phyloP scores from a whole-genome alignment of 1,140 invertebrate species.

The Galendromus occidentalis region DNA sequence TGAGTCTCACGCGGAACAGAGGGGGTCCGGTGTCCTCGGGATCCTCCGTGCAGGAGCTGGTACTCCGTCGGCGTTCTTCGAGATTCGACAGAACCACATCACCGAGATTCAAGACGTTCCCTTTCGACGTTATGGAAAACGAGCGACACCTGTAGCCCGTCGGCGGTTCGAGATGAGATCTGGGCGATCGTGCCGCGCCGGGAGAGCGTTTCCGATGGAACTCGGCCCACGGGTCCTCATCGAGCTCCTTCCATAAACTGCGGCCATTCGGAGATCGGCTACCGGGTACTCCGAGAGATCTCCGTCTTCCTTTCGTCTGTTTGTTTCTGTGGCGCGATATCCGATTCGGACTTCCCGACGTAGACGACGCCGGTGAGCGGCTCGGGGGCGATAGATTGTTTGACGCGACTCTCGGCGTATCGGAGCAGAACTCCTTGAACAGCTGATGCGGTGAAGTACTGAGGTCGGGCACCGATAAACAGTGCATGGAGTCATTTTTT shows the following conservation, averaged over 20 bases:
- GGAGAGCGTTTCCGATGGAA: background rate
- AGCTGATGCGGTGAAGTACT: conserved; percentile 10
- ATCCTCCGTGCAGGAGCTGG: background rate
- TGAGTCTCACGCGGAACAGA: background rate
- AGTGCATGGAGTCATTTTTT: background rate
- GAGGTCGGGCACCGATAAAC: conserved; percentile 10
- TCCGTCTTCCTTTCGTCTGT: background rate
- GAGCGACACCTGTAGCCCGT: background rate
- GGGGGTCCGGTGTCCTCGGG: background rate
- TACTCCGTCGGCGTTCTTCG: background rate
- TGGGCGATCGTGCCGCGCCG: background rate
- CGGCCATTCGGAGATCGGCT: conserved; percentile 2
- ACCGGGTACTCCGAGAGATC: background rate
- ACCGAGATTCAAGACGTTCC: conserved; percentile 1
- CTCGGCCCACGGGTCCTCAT: conserved; percentile 2
- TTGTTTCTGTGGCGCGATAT: background rate
- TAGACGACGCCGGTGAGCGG: background rate
- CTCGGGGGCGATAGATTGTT: background rate
- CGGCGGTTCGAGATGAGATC: background rate
- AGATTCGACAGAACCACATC: conserved; percentile 5
- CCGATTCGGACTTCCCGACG: background rate
- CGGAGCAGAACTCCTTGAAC: conserved; percentile 3
- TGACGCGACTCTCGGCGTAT: background rate
- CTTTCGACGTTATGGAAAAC: background rate
- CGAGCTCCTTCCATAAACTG: conserved; percentile 6